Conservation (phyloP, 2,888 invertebrate genomes). For the Caenorhabditis sp. region DNA sequence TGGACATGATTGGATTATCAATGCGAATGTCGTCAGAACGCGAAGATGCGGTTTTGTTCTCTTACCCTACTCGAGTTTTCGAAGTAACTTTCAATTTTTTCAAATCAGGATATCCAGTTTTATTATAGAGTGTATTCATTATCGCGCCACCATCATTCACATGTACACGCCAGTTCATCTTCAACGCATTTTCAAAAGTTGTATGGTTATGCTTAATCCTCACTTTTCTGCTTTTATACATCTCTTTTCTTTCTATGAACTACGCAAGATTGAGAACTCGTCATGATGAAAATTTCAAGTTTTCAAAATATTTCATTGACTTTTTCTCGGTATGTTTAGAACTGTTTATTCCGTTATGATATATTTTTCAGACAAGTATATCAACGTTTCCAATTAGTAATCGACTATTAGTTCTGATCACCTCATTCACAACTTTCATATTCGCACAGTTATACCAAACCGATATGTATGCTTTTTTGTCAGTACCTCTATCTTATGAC, state of each 20-base stretch:
- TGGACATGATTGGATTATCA: slow-evolving; percentile 53
- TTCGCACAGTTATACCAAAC: slow-evolving; percentile 47
- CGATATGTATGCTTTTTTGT: slow-evolving; percentile 50
- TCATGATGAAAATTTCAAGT: slow-evolving; percentile 10
- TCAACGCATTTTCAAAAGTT: slow-evolving; percentile 44
- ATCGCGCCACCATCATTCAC: slow-evolving; percentile 41
- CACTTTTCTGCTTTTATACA: slow-evolving; percentile 29
- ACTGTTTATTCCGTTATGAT: not conserved
- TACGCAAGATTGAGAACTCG: slow-evolving; percentile 18
- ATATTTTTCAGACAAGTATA: slow-evolving; percentile 19
- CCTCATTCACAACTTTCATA: slow-evolving; percentile 37
- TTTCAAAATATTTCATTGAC: slow-evolving; percentile 18
- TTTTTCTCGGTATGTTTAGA: slow-evolving; percentile 18
- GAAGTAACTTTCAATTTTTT: slow-evolving; percentile 30
- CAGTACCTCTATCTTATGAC: slow-evolving; percentile 41
- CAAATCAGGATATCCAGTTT: no score
- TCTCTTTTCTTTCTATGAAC: slow-evolving; percentile 14
- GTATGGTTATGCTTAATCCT: slow-evolving; percentile 38
- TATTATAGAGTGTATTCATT: slow-evolving; percentile 51
- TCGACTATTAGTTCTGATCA: slow-evolving; percentile 19
- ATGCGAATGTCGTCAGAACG: slow-evolving; percentile 52
- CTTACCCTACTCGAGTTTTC: slow-evolving; percentile 52
- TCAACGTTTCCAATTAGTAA: slow-evolving; percentile 16
- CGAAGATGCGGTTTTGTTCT: slow-evolving; percentile 47
- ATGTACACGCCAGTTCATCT: slow-evolving; percentile 49